These are phyloP conservation scores for Pterostichus niger DNA, from an alignment of 2,888 invertebrate species.

Conservation along the genomic window DNA sequence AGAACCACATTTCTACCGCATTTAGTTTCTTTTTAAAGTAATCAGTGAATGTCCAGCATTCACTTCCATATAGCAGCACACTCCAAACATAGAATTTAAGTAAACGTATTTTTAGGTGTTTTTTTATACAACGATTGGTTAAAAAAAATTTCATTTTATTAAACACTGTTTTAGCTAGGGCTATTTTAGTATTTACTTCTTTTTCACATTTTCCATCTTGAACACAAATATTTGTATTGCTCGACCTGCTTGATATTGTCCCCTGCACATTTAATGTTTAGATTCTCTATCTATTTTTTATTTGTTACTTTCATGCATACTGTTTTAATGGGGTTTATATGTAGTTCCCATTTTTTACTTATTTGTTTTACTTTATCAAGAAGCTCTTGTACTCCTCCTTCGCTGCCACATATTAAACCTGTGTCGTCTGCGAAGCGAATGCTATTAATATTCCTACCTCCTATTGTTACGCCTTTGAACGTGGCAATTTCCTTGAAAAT, in stretches of 20 bases:
- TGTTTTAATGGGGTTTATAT: neutral
- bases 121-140: neutral
- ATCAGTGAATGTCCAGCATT: constrained; percentile 43
- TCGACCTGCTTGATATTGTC: neutral
- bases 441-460: constrained; percentile 49
- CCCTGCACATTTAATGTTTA: neutral
- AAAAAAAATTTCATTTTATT: neutral
- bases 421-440: constrained; percentile 65
- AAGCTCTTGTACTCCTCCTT: constrained; percentile 33
- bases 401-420: constrained; percentile 57
- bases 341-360: neutral
- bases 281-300: neutral
- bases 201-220: neutral
- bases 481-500: constrained; percentile 57
- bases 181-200: neutral
- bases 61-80: constrained; percentile 45
- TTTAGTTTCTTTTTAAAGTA: constrained; percentile 28
- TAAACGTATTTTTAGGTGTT: neutral
- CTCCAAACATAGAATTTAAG: constrained; percentile 37
- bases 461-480: neutral
- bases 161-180: neutral
- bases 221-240: neutral
- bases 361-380: constrained; percentile 7
- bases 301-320: neutral
- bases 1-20: constrained; percentile 32